Base-by-base conservation (phyloP, 2,113 vertebrate species). In the Crotalus viridis region DNA sequence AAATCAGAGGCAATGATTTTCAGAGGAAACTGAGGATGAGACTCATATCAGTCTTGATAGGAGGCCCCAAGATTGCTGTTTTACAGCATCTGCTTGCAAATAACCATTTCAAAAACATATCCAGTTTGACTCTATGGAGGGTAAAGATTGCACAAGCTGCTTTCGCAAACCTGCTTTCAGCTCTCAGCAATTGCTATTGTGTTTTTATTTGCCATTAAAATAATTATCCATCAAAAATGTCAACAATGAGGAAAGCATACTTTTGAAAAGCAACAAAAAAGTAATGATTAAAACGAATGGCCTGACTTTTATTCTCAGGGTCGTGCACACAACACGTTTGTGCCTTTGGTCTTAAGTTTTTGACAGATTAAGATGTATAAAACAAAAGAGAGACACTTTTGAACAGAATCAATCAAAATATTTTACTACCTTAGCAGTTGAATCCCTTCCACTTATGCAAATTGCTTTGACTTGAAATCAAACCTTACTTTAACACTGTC, bases 281-380 rank as follows among this genome's bases (percentile, higher is more conserved):
- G 93, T 39, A 81, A 43, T 69, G 64, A 91, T 91, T 56, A 90
- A 39, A 55, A 0, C 56, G 90, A 10, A 33, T 61, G 46, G 92
- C 3, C 92, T 96, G 88, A 48, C 93, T 93, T 94, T 93, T 6
- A 86, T 94, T 95, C 94, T 91, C 87, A 56, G 48, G 89, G 17
- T 90, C 91, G 39, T 95, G 48, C 22, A 85, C 22, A 89, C 64
- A 91, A 89, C 17, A 26, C 17, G 43, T 56, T 19, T 51, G 13
- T 90, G 86, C 26, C 56, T 46, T 56, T 33, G 13, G 26, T 85
- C 85, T 51, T 2, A 21, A 64, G 94, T 87, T 89, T 81, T 93
- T 43, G 69, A 17, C 19, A 64, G 48, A 21, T 43, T 81, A 81
- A 81, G 19, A 21, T 43, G 33, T 81, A 81, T 43, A 81, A 9